A percentile compares a stretch with the other conserved stretches of the same genome.
Evolutionary conservation across 2,113 vertebrate genomes (phyloP).

Genomic region (Pyxicephalus adspersus): DNA sequence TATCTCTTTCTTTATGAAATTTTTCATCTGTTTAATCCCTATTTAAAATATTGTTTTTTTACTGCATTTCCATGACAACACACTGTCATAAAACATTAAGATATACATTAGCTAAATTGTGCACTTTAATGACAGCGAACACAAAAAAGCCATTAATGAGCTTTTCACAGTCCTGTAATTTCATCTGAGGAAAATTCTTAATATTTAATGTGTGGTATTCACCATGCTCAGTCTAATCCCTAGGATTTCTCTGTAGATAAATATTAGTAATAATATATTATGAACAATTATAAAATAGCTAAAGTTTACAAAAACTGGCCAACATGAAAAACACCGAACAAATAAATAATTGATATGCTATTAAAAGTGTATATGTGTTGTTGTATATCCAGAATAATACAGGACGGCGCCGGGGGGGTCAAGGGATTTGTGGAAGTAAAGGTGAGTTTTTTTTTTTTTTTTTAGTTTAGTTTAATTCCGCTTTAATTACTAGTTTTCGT

Average conservation of each 20-base stretch:
- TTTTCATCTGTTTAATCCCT: neutral
- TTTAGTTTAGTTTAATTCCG: too few species aligned
- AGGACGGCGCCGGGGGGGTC: too few species aligned
- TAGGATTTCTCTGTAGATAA: neutral
- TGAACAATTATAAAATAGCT: neutral
- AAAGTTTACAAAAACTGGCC: neutral
- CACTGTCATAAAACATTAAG: constrained; percentile 14
- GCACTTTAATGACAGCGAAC: neutral
- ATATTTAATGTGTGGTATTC: constrained; percentile 11
- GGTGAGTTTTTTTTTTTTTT: too few species aligned
- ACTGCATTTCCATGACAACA: neutral
- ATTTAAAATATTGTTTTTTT: neutral
- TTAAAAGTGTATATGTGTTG: too few species aligned
- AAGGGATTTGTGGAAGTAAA: too few species aligned
- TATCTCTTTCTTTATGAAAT: too few species aligned
- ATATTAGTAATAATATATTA: neutral
- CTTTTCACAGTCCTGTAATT: constrained; percentile 23
- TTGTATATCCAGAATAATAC: too few species aligned
- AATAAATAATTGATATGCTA: too few species aligned
- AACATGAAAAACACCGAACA: too few species aligned
- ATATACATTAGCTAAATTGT: constrained; percentile 8
- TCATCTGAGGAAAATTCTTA: neutral
- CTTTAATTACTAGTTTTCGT: too few species aligned
- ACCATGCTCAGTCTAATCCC: neutral
- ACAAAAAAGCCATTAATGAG: constrained; percentile 6